Conservation (phyloP, 64 coral and sea anemone species). For the Actinia equina region DNA sequence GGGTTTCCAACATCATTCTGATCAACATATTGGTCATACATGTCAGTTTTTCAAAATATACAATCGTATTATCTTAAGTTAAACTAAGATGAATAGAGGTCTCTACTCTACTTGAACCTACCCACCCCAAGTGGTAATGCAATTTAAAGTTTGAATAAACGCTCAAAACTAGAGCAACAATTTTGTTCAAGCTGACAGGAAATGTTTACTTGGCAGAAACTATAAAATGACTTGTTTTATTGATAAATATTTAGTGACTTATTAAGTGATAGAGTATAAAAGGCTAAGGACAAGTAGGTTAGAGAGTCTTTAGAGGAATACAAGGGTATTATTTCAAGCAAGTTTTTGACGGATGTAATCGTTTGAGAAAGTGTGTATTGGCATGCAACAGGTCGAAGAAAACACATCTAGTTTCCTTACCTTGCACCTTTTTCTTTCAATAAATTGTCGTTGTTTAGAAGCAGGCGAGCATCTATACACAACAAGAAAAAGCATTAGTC, state of each 20-base stretch:
- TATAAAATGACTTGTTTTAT: neutral
- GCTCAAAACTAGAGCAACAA: neutral
- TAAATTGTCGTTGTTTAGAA: slow-evolving; percentile 85
- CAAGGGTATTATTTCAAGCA: neutral
- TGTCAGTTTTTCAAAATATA: too few relatives aligned
- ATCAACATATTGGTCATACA: too few relatives aligned
- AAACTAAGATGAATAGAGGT: too few relatives aligned
- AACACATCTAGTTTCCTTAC: slow-evolving; percentile 35
- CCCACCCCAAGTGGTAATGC: neutral
- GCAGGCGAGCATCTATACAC: slow-evolving; percentile 85
- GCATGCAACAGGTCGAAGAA: slow-evolving; percentile 24
- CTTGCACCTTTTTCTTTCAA: slow-evolving; percentile 88
- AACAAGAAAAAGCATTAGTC: slow-evolving; percentile 7
- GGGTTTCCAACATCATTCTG: too few relatives aligned
- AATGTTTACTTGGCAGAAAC: neutral
- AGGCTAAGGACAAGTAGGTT: neutral
- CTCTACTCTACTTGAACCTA: too few relatives aligned
- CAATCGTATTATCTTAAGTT: too few relatives aligned
- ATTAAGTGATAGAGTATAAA: neutral
- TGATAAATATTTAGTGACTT: neutral
- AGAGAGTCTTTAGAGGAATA: neutral
- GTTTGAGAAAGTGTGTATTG: neutral
- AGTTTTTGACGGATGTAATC: neutral
- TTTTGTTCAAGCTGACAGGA: neutral
- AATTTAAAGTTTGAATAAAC: neutral